Conservation (phyloP, 2,113 vertebrate genomes). For the Ceyx margarethae region DNA sequence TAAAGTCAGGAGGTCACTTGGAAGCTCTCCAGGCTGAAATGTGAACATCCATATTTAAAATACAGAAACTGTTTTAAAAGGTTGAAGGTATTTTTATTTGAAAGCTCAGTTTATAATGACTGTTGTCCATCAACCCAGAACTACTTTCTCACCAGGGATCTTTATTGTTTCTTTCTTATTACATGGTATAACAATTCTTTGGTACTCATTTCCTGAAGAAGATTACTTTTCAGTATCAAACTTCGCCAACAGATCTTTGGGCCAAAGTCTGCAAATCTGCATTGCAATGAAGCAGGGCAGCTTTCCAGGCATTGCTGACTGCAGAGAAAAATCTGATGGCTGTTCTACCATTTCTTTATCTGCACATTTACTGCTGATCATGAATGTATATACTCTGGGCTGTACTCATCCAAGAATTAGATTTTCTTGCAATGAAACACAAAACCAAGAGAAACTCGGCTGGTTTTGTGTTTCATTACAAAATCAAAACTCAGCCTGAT, state of each 20-base stretch:
- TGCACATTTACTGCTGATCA: slow-evolving; percentile 47
- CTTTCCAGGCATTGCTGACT: slow-evolving; percentile 51
- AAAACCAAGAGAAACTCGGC: slow-evolving; percentile 63
- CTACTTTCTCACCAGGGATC: slow-evolving; percentile 64
- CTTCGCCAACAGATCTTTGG: slow-evolving; percentile 57
- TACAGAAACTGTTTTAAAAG: slow-evolving; percentile 63
- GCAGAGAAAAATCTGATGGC: slow-evolving; percentile 36
- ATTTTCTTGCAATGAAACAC: slow-evolving; percentile 50
- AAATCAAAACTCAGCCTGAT: slow-evolving; percentile 17
- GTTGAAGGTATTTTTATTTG: slow-evolving; percentile 73
- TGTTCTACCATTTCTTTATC: slow-evolving; percentile 29
- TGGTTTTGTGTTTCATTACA: slow-evolving; percentile 47
- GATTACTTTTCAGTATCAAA: slow-evolving; percentile 76
- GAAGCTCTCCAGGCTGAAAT: slow-evolving; percentile 71
- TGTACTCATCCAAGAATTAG: slow-evolving; percentile 1
- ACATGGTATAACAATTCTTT: slow-evolving; percentile 69
- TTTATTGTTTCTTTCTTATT: slow-evolving; percentile 76
- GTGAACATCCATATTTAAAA: slow-evolving; percentile 70
- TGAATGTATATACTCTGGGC: background rate
- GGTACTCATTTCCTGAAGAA: slow-evolving; percentile 77
- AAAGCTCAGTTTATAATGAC: slow-evolving; percentile 68
- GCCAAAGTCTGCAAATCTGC: slow-evolving; percentile 55
- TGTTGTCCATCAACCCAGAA: slow-evolving; percentile 62
- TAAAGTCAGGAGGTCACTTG: slow-evolving; percentile 61
- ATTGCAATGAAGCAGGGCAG: slow-evolving; percentile 22